These are phyloP conservation scores for Spilarctia lutea DNA, from an alignment of 2,888 invertebrate genomes.

Conservation along the genomic window DNA sequence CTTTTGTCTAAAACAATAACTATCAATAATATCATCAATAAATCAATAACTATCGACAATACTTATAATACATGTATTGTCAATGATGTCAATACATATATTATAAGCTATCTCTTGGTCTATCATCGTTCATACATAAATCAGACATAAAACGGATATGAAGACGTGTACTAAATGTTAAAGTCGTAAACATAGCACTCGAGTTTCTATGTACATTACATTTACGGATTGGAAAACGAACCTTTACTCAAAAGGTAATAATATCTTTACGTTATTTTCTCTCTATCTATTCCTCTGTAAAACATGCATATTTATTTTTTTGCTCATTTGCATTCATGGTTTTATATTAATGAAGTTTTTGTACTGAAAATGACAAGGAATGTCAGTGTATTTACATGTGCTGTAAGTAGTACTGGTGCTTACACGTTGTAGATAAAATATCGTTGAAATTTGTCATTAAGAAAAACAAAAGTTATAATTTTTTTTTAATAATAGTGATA, in stretches of 20 bases:
- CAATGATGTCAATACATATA: conserved; percentile 6
- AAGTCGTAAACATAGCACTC: conserved; percentile 6
- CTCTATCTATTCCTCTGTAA: background rate
- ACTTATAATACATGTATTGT: no score
- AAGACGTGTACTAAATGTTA: conserved; percentile 9
- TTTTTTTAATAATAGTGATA: no score
- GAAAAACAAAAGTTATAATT: background rate
- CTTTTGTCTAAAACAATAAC: no score
- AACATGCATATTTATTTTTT: background rate
- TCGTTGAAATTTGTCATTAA: background rate
- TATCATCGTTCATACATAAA: conserved; percentile 9
- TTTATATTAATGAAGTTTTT: background rate
- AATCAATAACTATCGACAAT: no score
- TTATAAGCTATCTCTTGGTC: conserved; percentile 3
- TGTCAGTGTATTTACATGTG: no score
- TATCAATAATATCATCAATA: no score
- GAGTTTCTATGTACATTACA: background rate
- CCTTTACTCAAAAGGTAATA: background rate
- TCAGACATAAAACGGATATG: conserved; percentile 2
- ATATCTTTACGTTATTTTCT: no score
- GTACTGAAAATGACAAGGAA: no score
- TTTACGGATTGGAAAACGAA: background rate
- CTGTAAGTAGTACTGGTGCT: no score
- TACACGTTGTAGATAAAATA: background rate
- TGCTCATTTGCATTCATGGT: background rate